A percentile compares a stretch with the other conserved stretches of the same genome.
Evolutionary conservation across 37 sponge, comb jelly and placozoan species (phyloP).

Genomic region (Halichondria panicea): DNA sequence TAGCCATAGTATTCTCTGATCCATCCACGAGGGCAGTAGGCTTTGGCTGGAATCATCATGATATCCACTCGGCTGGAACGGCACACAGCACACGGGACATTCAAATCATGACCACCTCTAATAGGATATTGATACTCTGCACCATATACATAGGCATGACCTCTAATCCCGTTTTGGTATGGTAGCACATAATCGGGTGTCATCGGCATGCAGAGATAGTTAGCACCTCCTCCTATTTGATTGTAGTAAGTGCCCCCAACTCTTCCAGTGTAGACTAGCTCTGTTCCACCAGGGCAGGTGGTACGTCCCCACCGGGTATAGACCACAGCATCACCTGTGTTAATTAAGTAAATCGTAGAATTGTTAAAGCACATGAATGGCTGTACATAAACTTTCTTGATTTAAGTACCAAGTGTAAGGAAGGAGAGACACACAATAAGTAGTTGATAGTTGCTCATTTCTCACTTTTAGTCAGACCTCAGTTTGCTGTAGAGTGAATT

Average conservation of each 20-base stretch:
- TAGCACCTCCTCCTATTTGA: conserved; percentile 45
- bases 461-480: no score
- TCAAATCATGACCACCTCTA: not conserved
- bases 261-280: conserved; percentile 35
- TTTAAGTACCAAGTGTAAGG: no score
- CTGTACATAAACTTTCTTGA: no score
- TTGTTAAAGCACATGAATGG: no score
- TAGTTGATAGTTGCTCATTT: no score
- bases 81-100: conserved; percentile 61
- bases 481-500: no score
- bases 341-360: no score
- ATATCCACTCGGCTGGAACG: not conserved
- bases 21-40: conserved; percentile 31
- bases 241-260: conserved; percentile 8
- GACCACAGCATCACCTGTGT: conserved; percentile 17
- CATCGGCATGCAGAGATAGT: conserved; percentile 56
- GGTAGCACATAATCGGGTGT: conserved; percentile 8
- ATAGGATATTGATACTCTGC: conserved; percentile 25
- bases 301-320: conserved; percentile 62
- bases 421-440: no score
- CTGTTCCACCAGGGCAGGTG: conserved; percentile 46
- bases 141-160: conserved; percentile 31
- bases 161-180: not conserved
- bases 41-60: conserved; percentile 51
- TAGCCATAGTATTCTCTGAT: conserved; percentile 45